Evolutionary conservation across 2,888 invertebrate species (phyloP).

Genomic region (Monochamus alternatus): DNA sequence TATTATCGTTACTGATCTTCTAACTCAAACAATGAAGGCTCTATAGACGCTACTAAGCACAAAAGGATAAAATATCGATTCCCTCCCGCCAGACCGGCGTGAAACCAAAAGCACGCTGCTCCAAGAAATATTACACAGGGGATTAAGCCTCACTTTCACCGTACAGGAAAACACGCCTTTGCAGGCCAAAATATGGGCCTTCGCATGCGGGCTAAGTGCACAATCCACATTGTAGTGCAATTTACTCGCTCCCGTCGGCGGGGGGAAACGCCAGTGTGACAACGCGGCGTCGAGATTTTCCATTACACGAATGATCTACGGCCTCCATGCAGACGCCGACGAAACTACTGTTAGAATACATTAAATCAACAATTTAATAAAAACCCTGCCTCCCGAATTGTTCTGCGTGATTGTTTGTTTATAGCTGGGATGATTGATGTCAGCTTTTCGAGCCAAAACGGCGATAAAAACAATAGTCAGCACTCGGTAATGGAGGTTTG

Average conservation of each 20-base stretch:
- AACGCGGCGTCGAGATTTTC: constrained; percentile 41
- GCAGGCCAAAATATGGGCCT: background rate
- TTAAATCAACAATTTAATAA: constrained; percentile 39
- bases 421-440: constrained; percentile 29
- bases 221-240: constrained; percentile 9
- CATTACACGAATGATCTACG: constrained; percentile 32
- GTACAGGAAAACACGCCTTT: background rate
- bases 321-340: constrained; percentile 32
- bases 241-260: constrained; percentile 8
- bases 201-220: background rate
- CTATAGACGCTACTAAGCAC: background rate
- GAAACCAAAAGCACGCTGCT: background rate
- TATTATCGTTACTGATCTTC: no score
- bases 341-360: constrained; percentile 36
- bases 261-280: constrained; percentile 30
- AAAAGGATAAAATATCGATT: constrained; percentile 6
- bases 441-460: background rate
- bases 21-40: no score
- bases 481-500: constrained; percentile 5
- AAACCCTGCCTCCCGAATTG: constrained; percentile 34
- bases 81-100: background rate
- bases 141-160: constrained; percentile 9
- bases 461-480: constrained; percentile 22
- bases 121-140: constrained; percentile 4
- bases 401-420: constrained; percentile 24